These are phyloP conservation scores for Anhinga rufa DNA, from an alignment of 2,113 vertebrate genomes.

Conservation along the genomic window DNA sequence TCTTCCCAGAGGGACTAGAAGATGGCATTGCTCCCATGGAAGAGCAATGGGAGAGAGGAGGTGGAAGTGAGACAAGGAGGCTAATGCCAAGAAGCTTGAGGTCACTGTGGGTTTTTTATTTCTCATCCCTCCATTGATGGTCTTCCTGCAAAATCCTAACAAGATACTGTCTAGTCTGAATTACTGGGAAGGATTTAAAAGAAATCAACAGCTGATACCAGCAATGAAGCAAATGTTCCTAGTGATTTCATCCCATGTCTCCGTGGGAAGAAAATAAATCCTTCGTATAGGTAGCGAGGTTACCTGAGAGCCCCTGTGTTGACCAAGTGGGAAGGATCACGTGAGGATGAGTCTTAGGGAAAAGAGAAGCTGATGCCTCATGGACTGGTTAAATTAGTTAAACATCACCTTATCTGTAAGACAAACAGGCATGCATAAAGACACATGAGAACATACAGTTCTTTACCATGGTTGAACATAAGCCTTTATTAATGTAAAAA, in stretches of 20 bases:
- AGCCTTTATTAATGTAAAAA: not conserved
- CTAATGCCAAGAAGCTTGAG: not conserved
- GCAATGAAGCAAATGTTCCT: not conserved
- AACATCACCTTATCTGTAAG: not conserved
- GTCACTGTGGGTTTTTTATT: accelerated
- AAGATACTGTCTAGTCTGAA: not conserved
- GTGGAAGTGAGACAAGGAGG: not conserved
- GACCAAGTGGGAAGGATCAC: not conserved
- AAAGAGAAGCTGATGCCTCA: not conserved
- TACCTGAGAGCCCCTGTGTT: not conserved
- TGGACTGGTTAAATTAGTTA: not conserved
- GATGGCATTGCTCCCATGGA: not conserved
- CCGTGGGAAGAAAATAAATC: not conserved
- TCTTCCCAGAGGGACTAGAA: not conserved
- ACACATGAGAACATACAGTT: not conserved
- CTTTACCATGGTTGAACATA: not conserved
- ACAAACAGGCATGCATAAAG: not conserved
- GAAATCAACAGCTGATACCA: not conserved
- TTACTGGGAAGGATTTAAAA: not conserved
- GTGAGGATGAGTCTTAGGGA: not conserved
- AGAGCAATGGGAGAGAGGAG: not conserved
- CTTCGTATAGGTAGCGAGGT: accelerated
- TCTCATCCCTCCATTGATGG: accelerated
- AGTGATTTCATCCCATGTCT: not conserved
- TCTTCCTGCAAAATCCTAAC: not conserved